Evolutionary conservation across 2,888 invertebrate genomes (phyloP), one percentile per base, ranked within the genome.

Genomic region (Bugula neritina): DNA sequence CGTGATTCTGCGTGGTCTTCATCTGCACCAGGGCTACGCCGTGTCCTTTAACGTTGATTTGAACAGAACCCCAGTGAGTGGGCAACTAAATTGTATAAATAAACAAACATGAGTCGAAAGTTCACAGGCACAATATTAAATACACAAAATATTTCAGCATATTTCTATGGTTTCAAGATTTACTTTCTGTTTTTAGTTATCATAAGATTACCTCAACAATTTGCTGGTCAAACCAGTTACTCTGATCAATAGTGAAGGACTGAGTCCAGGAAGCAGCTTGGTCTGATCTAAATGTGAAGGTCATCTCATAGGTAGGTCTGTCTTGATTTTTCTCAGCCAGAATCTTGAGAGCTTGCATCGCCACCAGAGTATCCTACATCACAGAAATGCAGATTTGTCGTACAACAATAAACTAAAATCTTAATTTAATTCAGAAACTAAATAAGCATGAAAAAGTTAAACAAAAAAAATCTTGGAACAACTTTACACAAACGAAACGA

Each of bases 61-160:
- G 92, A 63, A 95, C 92, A 0, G 93, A 93, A 79, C 94, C 94
- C 92, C 93, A 94, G 80, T 91, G 90, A 0, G 92, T 92, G 83
- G 85, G 70, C 52, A 43, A 10, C 70, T 70, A 35, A n/a, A 31
- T 5, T 17, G 54, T 54, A 54, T 13, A 13, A 54, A 54, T n/a
- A n/a, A n/a, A n/a, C n/a, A n/a, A n/a, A n/a, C n/a, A n/a, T n/a
- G n/a, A n/a, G n/a, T n/a, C n/a, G n/a, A n/a, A n/a, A n/a, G n/a
- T n/a, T n/a, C n/a, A n/a, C n/a, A n/a, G n/a, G n/a, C n/a, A n/a
- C n/a, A n/a, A n/a, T n/a, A n/a, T n/a, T n/a, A n/a, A n/a, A n/a
- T n/a, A n/a, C n/a, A n/a, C n/a, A n/a, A n/a, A n/a, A n/a, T n/a
- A n/a, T n/a, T n/a, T n/a, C n/a, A n/a, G n/a, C n/a, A n/a, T n/a